Evolutionary conservation across 1,140 invertebrate species (phyloP).

Genomic region (Aphidius ervi): DNA sequence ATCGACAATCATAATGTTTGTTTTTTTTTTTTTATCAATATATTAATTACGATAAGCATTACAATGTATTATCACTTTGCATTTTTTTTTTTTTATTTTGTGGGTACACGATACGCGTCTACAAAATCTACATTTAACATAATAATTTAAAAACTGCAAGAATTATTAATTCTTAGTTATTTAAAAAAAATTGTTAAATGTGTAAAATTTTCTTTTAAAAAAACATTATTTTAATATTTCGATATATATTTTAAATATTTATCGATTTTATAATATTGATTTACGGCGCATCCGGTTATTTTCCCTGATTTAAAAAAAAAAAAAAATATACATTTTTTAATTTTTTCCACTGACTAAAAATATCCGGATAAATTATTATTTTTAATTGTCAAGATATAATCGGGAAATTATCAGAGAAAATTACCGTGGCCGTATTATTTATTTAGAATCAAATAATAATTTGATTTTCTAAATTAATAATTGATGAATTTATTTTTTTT

Average conservation of each 20-base stretch:
- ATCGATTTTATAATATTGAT: background rate
- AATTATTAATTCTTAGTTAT: slow-evolving; percentile 2
- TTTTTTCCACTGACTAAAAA: background rate
- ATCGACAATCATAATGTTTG: too few relatives aligned
- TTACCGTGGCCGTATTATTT: slow-evolving; percentile 2
- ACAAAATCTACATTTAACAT: slow-evolving; percentile 11
- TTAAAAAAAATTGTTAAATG: slow-evolving; percentile 15
- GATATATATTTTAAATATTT: background rate
- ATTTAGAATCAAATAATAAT: background rate
- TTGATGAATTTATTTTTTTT: too few relatives aligned
- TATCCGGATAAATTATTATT: background rate
- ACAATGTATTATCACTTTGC: slow-evolving; percentile 13
- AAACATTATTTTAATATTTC: background rate
- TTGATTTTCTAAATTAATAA: too few relatives aligned
- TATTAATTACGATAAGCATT: too few relatives aligned
- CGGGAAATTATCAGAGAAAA: slow-evolving; percentile 2
- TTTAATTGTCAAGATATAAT: background rate
- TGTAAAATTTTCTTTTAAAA: slow-evolving; percentile 1
- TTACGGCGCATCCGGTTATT: background rate
- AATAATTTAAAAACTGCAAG: slow-evolving; percentile 4
- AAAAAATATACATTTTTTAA: background rate
- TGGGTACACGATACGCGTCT: slow-evolving; percentile 16
- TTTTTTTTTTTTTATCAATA: too few relatives aligned
- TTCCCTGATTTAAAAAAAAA: background rate
- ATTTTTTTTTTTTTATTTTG: slow-evolving; percentile 1